phyloP scores from a whole-genome alignment of 2,797 vertebrate genomes.

The Lindbergichthys nudifrons region DNA sequence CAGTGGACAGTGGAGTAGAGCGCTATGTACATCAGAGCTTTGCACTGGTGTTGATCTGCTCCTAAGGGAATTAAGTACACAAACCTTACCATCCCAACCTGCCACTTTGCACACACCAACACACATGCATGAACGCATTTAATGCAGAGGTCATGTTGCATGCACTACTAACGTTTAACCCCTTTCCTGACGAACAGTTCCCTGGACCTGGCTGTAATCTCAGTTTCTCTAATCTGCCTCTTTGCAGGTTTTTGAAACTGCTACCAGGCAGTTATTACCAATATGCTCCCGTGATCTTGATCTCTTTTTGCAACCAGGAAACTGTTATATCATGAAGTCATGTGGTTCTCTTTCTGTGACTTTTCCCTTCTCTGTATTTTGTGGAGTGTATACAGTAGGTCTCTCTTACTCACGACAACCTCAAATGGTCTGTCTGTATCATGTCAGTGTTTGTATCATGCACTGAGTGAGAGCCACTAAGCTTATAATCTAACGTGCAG shows the following conservation, averaged over 20 bases:
- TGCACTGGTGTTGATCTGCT: constrained; percentile 54
- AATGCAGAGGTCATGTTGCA: constrained; percentile 27
- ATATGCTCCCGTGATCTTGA: constrained; percentile 29
- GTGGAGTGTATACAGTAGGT: background rate
- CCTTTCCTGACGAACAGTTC: constrained; percentile 13
- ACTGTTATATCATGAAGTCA: constrained; percentile 61
- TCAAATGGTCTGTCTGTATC: constrained; percentile 37
- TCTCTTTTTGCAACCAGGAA: constrained; percentile 46
- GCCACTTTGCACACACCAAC: constrained; percentile 31
- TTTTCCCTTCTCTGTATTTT: constrained; percentile 20
- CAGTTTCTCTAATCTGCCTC: constrained; percentile 52
- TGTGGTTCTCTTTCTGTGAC: constrained; percentile 36
- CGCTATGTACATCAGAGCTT: constrained; percentile 17
- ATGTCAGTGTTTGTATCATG: constrained; percentile 49
- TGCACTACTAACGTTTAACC: constrained; percentile 33
- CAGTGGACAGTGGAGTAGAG: constrained; percentile 26
- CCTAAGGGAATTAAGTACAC: constrained; percentile 49
- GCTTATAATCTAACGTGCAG: constrained; percentile 70
- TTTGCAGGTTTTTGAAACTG: constrained; percentile 43
- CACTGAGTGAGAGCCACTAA: constrained; percentile 51
- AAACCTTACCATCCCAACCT: constrained; percentile 13
- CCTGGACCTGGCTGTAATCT: constrained; percentile 21
- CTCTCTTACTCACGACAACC: constrained; percentile 38
- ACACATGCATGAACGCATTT: background rate
- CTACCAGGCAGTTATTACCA: constrained; percentile 32